Conservation (phyloP, 2,888 invertebrate genomes). For the Patella ulyssiponensis region DNA sequence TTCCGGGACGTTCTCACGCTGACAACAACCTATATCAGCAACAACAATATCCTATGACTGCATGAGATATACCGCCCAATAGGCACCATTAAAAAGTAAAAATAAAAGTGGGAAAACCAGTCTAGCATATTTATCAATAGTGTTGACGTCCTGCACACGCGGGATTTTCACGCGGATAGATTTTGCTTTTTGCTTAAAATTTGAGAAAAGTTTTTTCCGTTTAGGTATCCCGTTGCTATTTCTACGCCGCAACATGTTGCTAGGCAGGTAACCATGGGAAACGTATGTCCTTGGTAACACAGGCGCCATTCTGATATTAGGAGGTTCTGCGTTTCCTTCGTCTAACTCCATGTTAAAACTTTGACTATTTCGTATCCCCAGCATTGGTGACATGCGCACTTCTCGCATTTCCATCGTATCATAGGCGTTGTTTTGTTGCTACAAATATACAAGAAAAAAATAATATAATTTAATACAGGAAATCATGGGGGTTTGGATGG, state of each 20-base stretch:
- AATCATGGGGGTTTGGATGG: too few species aligned
- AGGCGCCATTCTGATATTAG: constrained; percentile 57
- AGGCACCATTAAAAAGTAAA: constrained; percentile 93
- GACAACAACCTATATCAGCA: background rate
- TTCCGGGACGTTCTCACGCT: too few species aligned
- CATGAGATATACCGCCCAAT: constrained; percentile 85
- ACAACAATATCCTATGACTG: background rate
- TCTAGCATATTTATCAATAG: constrained; percentile 97
- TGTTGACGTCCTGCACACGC: constrained; percentile 90
- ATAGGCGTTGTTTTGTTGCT: constrained; percentile 42
- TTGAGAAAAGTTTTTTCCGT: constrained; percentile 54
- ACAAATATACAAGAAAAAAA: constrained; percentile 11
- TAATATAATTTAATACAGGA: background rate
- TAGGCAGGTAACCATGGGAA: constrained; percentile 57
- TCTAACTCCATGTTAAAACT: constrained; percentile 60
- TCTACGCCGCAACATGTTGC: constrained; percentile 53
- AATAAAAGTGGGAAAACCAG: constrained; percentile 96
- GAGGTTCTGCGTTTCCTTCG: constrained; percentile 43
- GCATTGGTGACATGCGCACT: constrained; percentile 87
- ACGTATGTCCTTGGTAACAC: constrained; percentile 58
- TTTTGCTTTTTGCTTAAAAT: constrained; percentile 62
- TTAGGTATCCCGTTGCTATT: constrained; percentile 47
- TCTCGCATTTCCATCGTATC: constrained; percentile 84
- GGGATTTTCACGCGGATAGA: constrained; percentile 65
- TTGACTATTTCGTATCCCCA: constrained; percentile 78